phyloP scores from a whole-genome alignment of 1,140 invertebrate genomes.

The Chionoecetes opilio region DNA sequence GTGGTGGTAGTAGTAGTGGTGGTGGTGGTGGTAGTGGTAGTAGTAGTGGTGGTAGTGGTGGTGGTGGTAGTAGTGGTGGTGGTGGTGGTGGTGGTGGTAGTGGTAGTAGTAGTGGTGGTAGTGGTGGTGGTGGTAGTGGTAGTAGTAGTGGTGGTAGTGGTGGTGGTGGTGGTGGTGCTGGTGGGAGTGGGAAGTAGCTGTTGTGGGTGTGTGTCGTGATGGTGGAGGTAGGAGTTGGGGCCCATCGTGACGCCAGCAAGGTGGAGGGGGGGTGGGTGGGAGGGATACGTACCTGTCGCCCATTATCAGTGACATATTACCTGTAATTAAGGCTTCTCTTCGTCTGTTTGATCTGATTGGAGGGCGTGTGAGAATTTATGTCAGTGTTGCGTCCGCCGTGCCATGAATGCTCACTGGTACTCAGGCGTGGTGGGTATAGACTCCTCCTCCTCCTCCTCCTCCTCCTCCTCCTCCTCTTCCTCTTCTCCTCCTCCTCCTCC shows the following conservation, averaged over 20 bases:
- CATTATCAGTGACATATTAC: constrained; percentile 58
- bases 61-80: not conserved
- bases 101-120: not conserved
- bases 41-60: not conserved
- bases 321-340: constrained; percentile 58
- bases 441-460: not conserved
- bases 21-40: not conserved
- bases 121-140: not conserved
- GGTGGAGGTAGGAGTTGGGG: not conserved
- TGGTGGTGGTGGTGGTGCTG: not conserved
- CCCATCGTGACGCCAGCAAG: not conserved
- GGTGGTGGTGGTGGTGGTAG: not conserved
- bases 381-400: not conserved
- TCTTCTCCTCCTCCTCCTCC: not conserved
- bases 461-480: not conserved
- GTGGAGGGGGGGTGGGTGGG: not conserved
- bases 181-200: not conserved
- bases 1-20: not conserved
- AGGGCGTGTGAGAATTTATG: constrained; percentile 53
- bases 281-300: not conserved
- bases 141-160: not conserved
- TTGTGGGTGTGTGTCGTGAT: not conserved
- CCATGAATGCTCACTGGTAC: constrained; percentile 19
- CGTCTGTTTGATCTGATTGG: constrained; percentile 61
- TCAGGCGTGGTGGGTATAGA: not conserved